Evolutionary conservation across 2,797 vertebrate genomes (phyloP).

Genomic region (Vespertilio murinus): DNA sequence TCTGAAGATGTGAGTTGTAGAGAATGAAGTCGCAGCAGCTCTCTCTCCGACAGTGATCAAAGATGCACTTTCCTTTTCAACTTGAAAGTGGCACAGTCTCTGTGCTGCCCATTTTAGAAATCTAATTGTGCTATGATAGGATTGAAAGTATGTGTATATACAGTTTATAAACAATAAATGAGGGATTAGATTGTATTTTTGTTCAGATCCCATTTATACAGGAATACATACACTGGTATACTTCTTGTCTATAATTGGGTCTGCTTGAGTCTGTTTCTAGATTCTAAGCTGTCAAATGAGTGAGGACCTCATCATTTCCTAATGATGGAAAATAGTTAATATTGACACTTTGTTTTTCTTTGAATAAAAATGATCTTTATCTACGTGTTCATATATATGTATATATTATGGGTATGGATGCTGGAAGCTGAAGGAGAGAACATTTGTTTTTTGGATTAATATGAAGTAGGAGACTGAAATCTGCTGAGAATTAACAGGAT

Average conservation of each 20-base stretch:
- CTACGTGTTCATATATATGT: neutral
- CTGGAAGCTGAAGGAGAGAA: neutral
- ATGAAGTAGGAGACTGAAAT: neutral
- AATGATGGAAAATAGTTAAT: conserved; percentile 30
- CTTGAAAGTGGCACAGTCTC: conserved; percentile 81
- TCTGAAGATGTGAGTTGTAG: conserved; percentile 91
- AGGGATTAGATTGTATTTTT: conserved; percentile 19
- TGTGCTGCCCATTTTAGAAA: conserved; percentile 73
- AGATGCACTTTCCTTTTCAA: conserved; percentile 88
- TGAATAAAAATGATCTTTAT: conserved; percentile 38
- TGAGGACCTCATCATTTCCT: neutral
- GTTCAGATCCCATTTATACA: conserved; percentile 5
- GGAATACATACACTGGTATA: neutral
- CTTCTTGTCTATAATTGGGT: neutral
- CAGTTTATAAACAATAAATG: conserved; percentile 75
- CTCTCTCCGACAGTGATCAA: conserved; percentile 85
- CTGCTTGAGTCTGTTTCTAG: conserved; percentile 30
- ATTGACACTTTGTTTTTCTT: neutral
- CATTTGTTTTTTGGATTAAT: neutral
- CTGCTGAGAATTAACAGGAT: neutral
- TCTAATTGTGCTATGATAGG: conserved; percentile 64
- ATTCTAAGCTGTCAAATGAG: conserved; percentile 6
- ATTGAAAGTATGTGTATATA: conserved; percentile 50
- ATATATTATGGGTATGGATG: neutral
- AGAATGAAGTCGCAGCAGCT: conserved; percentile 89